Evolutionary conservation across 2,888 invertebrate genomes (phyloP).

Genomic region (Crocallis elinguaria): DNA sequence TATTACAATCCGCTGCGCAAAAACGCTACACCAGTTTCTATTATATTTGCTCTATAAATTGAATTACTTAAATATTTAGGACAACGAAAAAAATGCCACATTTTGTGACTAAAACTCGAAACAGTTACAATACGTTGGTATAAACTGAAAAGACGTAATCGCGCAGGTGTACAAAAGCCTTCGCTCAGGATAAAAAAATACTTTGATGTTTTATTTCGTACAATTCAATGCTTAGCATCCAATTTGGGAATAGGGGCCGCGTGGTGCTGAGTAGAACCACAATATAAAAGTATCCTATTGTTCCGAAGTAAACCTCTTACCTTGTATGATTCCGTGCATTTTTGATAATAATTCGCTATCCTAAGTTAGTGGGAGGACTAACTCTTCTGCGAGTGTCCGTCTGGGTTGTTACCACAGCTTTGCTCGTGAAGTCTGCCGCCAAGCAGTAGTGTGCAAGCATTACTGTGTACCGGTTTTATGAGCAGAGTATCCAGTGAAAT

Average conservation of each 20-base stretch:
- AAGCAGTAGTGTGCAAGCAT: too few species aligned
- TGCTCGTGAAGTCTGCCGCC: too few species aligned
- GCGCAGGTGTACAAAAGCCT: constrained; percentile 21
- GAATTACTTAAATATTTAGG: neutral
- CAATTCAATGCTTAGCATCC: constrained; percentile 35
- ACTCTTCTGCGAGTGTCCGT: too few species aligned
- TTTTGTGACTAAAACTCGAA: constrained; percentile 5
- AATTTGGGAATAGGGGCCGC: constrained; percentile 31
- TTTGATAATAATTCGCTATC: constrained; percentile 43
- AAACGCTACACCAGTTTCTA: constrained; percentile 6
- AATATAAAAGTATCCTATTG: constrained; percentile 15
- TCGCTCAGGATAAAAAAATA: constrained; percentile 21
- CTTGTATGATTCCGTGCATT: constrained; percentile 39
- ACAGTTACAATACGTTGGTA: constrained; percentile 16
- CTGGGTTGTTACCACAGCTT: too few species aligned
- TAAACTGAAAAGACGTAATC: constrained; percentile 19
- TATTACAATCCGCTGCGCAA: constrained; percentile 13
- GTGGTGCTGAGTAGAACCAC: constrained; percentile 27
- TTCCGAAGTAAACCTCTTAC: constrained; percentile 20
- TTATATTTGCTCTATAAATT: constrained; percentile 11
- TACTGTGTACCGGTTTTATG: too few species aligned
- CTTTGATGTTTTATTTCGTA: constrained; percentile 39
- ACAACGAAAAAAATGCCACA: neutral
- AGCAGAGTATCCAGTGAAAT: too few species aligned
- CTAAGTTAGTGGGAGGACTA: constrained; percentile 11